phyloP scores from a whole-genome alignment of 2,797 vertebrate genomes.

The Ctenopoma multispine region DNA sequence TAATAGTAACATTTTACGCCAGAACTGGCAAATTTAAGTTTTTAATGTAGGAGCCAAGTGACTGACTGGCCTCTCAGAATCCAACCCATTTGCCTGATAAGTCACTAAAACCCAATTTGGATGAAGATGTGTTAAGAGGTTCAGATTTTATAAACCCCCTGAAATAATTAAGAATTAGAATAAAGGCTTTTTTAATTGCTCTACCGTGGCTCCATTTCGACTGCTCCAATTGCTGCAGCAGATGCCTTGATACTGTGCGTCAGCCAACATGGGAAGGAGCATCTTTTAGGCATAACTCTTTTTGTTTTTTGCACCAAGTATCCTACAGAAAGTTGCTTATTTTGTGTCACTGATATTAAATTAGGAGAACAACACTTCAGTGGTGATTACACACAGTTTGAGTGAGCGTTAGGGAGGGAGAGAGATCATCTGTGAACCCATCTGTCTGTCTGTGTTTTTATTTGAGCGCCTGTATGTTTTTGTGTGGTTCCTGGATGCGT shows the following conservation, averaged over 20 bases:
- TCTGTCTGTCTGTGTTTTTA: slow-evolving; percentile 31
- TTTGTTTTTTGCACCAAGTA: not conserved
- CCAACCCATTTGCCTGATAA: slow-evolving; percentile 44
- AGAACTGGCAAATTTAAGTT: not conserved
- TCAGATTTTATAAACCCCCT: slow-evolving; percentile 53
- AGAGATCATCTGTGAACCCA: slow-evolving; percentile 25
- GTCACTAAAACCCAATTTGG: slow-evolving; percentile 59
- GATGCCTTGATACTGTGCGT: slow-evolving; percentile 30
- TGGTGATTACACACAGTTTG: slow-evolving; percentile 44
- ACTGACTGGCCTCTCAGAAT: slow-evolving; percentile 27
- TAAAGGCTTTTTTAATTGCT: slow-evolving; percentile 67
- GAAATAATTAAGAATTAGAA: slow-evolving; percentile 64
- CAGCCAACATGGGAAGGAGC: slow-evolving; percentile 34
- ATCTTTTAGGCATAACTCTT: slow-evolving; percentile 18
- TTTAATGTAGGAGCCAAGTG: slow-evolving; percentile 14
- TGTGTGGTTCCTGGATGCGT: slow-evolving; percentile 10
- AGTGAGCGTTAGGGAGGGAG: slow-evolving; percentile 7
- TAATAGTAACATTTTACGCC: slow-evolving; percentile 11
- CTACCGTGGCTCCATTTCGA: slow-evolving; percentile 32
- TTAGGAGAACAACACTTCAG: slow-evolving; percentile 18
- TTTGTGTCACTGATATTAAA: slow-evolving; percentile 45
- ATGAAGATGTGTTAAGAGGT: slow-evolving; percentile 48
- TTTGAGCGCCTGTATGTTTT: slow-evolving; percentile 17
- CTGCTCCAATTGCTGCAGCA: slow-evolving; percentile 22
- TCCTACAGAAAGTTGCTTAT: slow-evolving; percentile 36